phyloP scores from a whole-genome alignment of 2,888 invertebrate species.

The Nemoura dubitans region DNA sequence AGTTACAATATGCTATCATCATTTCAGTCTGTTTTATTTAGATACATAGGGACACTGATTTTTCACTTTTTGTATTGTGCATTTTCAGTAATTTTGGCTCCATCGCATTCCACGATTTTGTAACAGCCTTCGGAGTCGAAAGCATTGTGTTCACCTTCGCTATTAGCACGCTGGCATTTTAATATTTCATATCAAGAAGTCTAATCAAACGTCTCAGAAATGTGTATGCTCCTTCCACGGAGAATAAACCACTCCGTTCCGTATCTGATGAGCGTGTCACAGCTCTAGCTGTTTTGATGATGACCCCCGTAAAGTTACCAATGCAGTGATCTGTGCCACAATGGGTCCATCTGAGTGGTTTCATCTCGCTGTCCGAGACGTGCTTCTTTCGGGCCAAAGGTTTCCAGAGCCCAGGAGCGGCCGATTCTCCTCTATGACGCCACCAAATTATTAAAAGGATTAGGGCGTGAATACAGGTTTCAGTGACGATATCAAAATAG shows the following conservation, averaged over 20 bases:
- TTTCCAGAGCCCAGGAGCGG: constrained; percentile 22
- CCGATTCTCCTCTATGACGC: constrained; percentile 19
- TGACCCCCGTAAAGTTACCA: not conserved
- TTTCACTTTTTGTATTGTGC: no score
- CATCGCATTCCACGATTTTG: no score
- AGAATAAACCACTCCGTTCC: constrained; percentile 30
- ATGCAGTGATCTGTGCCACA: constrained; percentile 9
- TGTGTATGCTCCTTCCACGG: constrained; percentile 21
- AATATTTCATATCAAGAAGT: constrained; percentile 26
- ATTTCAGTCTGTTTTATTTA: no score
- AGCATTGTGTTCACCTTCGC: not conserved
- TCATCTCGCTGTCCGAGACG: not conserved
- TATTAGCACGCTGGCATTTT: constrained; percentile 31
- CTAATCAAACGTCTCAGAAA: constrained; percentile 27
- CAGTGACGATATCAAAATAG: constrained; percentile 19
- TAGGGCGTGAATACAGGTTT: constrained; percentile 35
- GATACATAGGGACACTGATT: no score
- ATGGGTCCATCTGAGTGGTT: constrained; percentile 22
- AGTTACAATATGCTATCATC: no score
- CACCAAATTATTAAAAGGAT: constrained; percentile 27
- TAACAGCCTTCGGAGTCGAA: no score
- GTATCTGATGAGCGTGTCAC: constrained; percentile 30
- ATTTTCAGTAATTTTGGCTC: no score
- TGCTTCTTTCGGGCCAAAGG: constrained; percentile 16
- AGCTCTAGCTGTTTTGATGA: not conserved